phyloP scores from a whole-genome alignment of 2,888 invertebrate genomes.

The Melanchra persicariae region DNA sequence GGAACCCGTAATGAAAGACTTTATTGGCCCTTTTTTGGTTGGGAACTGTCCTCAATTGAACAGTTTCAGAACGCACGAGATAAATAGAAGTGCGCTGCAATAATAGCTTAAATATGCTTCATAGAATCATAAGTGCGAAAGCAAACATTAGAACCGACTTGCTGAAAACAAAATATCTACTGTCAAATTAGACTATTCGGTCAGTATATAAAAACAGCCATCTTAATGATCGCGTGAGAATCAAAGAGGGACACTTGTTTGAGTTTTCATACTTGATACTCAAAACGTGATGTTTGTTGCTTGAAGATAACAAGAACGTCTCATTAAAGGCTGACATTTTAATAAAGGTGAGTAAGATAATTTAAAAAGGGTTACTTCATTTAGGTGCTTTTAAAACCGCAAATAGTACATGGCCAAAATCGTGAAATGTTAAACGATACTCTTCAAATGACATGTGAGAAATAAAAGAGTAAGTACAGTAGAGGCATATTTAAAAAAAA shows the following conservation, averaged over 20 bases:
- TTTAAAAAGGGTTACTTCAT: not conserved
- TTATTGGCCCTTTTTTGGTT: not conserved
- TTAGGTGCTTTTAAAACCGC: not conserved
- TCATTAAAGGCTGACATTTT: constrained; percentile 13
- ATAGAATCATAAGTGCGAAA: not conserved
- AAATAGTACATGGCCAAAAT: not conserved
- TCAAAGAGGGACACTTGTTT: constrained; percentile 33
- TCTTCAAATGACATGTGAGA: not conserved
- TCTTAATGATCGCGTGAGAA: constrained; percentile 47
- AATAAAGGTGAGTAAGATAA: constrained; percentile 20
- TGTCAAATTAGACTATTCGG: constrained; percentile 2
- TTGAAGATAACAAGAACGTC: constrained; percentile 17
- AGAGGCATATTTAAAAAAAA: not conserved
- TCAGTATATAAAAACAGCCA: constrained; percentile 23
- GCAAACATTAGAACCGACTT: not conserved
- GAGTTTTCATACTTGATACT: constrained; percentile 11
- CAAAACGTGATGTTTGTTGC: constrained; percentile 13
- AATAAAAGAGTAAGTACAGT: not conserved
- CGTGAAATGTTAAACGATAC: not conserved
- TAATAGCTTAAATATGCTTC: not conserved
- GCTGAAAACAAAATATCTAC: not conserved
- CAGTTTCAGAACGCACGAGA: not conserved
- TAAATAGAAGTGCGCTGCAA: not conserved
- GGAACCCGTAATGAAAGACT: too few relatives aligned
- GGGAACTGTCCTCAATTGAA: not conserved